phyloP scores from a whole-genome alignment of 2,797 vertebrate genomes.

The Todus mexicanus region DNA sequence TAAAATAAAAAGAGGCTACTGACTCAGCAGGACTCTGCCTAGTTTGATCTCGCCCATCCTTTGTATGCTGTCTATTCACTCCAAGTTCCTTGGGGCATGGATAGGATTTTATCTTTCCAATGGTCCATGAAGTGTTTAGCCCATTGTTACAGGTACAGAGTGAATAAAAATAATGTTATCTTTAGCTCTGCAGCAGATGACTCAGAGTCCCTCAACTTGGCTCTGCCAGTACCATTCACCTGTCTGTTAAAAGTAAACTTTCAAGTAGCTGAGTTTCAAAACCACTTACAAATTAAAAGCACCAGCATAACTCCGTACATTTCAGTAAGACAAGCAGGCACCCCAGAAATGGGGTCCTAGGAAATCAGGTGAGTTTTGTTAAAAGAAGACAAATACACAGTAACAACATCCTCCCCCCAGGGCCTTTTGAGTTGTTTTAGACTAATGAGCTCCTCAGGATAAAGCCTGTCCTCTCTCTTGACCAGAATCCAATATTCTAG shows the following conservation, averaged over 20 bases:
- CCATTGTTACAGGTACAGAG: background rate
- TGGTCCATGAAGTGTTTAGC: background rate
- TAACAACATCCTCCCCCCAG: background rate
- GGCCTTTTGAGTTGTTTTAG: background rate
- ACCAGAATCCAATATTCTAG: background rate
- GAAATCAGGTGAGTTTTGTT: background rate
- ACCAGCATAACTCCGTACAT: background rate
- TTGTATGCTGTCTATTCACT: background rate
- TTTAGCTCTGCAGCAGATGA: constrained; percentile 12
- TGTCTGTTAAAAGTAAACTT: background rate
- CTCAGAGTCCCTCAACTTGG: background rate
- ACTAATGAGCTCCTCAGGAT: background rate
- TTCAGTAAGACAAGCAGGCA: background rate
- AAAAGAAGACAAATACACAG: background rate
- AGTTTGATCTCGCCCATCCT: constrained; percentile 10
- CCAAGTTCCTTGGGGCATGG: constrained; percentile 7
- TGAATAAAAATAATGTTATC: background rate
- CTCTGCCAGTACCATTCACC: background rate
- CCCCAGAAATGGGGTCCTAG: background rate
- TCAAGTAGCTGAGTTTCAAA: background rate
- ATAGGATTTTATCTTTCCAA: constrained; percentile 43
- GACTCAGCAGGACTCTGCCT: constrained; percentile 25
- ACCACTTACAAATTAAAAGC: background rate
- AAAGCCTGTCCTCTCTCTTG: background rate
- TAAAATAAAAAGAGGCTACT: constrained; percentile 15